Conservation (phyloP, 64 coral and sea anemone species). For the Orbicella faveolata region DNA sequence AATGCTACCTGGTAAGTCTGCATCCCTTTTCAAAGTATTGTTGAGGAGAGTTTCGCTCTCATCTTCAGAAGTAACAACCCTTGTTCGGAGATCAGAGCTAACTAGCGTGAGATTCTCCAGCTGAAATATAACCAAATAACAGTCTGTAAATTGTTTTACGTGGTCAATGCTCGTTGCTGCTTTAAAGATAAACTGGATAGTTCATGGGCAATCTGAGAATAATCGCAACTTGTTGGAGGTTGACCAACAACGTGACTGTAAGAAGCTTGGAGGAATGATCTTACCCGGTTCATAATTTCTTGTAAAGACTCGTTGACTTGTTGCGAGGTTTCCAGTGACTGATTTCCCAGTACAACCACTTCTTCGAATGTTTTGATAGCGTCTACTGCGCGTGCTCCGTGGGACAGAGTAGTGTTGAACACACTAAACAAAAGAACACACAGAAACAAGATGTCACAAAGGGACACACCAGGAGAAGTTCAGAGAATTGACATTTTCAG, state of each 20-base stretch:
- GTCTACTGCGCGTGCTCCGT: constrained; percentile 55
- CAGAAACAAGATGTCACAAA: not conserved
- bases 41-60: constrained; percentile 25
- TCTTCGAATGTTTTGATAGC: constrained; percentile 84
- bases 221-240: no score
- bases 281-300: constrained; percentile 70
- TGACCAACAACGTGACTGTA: no score
- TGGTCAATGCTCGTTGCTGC: no score
- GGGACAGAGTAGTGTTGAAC: constrained; percentile 36
- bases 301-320: constrained; percentile 78
- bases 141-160: no score
- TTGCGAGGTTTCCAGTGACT: constrained; percentile 66
- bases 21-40: constrained; percentile 35
- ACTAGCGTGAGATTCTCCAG: constrained; percentile 34
- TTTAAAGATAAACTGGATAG: no score
- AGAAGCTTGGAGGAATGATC: not conserved
- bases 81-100: constrained; percentile 32
- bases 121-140: constrained; percentile 17
- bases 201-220: no score
- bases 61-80: constrained; percentile 9
- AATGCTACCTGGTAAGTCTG: constrained; percentile 41
- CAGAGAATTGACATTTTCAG: no score
- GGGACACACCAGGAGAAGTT: no score
- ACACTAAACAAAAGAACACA: constrained; percentile 23
- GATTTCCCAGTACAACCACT: constrained; percentile 55